A percentile compares a stretch with the other conserved stretches of the same genome.
Evolutionary conservation across 2,797 vertebrate species (phyloP).

Genomic region (Merluccius polli): DNA sequence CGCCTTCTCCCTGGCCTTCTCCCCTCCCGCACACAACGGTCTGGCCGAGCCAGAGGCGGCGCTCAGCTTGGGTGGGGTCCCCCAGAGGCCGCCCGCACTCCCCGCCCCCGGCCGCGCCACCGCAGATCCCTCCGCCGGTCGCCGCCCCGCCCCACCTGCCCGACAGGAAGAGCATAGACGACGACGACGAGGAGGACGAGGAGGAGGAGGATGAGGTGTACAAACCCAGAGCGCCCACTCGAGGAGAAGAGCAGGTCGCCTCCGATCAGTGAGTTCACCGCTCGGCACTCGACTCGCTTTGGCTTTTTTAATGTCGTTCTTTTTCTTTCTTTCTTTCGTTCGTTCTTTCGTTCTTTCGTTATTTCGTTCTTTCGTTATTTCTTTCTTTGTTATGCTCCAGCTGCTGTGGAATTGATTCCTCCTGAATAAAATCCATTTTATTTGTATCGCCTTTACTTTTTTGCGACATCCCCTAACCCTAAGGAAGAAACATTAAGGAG

Average conservation of each 20-base stretch:
- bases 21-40: slow-evolving; percentile 63
- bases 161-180: slow-evolving; percentile 67
- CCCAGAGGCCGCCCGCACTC: slow-evolving; percentile 47
- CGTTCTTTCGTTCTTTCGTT: neutral
- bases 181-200: slow-evolving; percentile 71
- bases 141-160: slow-evolving; percentile 41
- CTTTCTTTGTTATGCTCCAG: neutral
- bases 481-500: neutral
- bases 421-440: neutral
- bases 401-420: neutral
- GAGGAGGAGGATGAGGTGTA: slow-evolving; percentile 69
- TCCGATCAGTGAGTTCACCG: slow-evolving; percentile 69
- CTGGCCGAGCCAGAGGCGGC: slow-evolving; percentile 50
- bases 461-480: neutral
- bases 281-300: neutral
- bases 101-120: slow-evolving; percentile 36
- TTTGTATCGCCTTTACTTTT: neutral
- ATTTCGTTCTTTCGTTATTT: too few relatives aligned
- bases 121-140: slow-evolving; percentile 9
- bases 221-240: slow-evolving; percentile 53
- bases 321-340: too few relatives aligned
- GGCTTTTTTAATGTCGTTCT: neutral
- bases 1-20: slow-evolving; percentile 28
- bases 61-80: slow-evolving; percentile 64
- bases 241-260: slow-evolving; percentile 52